Evolutionary conservation across 2,797 vertebrate species (phyloP).

Genomic region (Lepilemur septentrionalis): DNA sequence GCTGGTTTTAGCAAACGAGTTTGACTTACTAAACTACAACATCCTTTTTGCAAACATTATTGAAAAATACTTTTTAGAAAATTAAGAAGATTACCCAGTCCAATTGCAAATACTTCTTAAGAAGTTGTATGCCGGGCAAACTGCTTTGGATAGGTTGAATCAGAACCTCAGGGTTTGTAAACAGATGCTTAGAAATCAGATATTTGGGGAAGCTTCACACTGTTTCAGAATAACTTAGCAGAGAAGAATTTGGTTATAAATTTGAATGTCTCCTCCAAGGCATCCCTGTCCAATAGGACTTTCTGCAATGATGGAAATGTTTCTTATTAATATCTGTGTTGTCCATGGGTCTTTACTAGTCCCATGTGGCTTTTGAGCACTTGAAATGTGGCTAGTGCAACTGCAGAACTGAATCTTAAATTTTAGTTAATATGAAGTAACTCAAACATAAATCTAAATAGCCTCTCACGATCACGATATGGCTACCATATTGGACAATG

Average conservation of each 20-base stretch:
- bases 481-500: neutral
- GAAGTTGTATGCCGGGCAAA: neutral
- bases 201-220: neutral
- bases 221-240: conserved; percentile 8
- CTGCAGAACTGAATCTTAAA: neutral
- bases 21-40: neutral
- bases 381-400: neutral
- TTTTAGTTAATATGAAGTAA: conserved; percentile 22
- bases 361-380: neutral
- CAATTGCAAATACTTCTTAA: neutral
- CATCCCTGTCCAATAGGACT: neutral
- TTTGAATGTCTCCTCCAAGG: neutral
- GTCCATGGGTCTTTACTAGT: neutral
- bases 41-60: neutral
- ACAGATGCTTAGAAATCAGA: neutral
- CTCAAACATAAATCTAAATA: neutral
- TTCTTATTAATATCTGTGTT: neutral
- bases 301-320: neutral
- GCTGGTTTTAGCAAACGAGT: conserved; percentile 1
- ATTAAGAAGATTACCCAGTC: neutral
- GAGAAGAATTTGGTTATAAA: neutral
- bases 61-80: conserved; percentile 2
- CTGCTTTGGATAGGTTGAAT: neutral
- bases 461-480: neutral
- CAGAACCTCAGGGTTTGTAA: neutral